Percentiles rank a stretch among this genome's conserved stretches.
These are phyloP conservation scores for Brachyhypopomus occidentalis DNA, from an alignment of 2,113 vertebrate genomes.

Conservation along the genomic window DNA sequence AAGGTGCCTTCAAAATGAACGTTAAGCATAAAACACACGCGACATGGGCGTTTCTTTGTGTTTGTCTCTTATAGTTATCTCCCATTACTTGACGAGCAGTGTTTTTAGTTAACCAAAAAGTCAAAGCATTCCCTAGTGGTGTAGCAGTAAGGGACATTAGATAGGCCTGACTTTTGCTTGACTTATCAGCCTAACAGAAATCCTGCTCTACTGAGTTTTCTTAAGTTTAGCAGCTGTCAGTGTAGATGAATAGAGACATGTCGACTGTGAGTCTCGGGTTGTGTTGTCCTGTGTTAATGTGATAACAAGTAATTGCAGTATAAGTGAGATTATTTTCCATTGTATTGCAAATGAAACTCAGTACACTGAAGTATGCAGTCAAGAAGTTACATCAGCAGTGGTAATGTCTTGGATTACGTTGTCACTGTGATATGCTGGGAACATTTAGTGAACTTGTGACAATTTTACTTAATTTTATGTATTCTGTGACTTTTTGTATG, in stretches of 20 bases:
- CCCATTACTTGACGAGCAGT: too few relatives aligned
- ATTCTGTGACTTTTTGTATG: background rate
- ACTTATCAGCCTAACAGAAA: background rate
- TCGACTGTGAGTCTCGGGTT: background rate
- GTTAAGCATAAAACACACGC: too few relatives aligned
- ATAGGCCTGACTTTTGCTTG: background rate
- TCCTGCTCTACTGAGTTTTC: background rate
- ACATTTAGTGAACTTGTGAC: background rate
- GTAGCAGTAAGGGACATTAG: background rate
- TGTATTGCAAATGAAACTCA: background rate
- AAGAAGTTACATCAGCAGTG: background rate
- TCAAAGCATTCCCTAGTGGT: too few relatives aligned
- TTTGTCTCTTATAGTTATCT: too few relatives aligned
- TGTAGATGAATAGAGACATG: background rate
- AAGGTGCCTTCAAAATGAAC: too few relatives aligned
- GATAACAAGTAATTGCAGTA: background rate
- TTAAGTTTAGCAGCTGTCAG: background rate
- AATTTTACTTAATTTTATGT: background rate
- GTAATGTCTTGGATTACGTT: background rate
- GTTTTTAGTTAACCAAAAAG: too few relatives aligned
- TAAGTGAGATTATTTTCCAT: background rate
- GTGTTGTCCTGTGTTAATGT: slow-evolving; percentile 6
- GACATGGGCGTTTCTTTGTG: too few relatives aligned
- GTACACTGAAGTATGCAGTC: background rate
- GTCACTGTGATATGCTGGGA: background rate